Percentiles rank a stretch among this genome's conserved stretches.
Conservation (phyloP, 35 echinoderm and acorn worm species). For the Eucidaris tribuloides region DNA sequence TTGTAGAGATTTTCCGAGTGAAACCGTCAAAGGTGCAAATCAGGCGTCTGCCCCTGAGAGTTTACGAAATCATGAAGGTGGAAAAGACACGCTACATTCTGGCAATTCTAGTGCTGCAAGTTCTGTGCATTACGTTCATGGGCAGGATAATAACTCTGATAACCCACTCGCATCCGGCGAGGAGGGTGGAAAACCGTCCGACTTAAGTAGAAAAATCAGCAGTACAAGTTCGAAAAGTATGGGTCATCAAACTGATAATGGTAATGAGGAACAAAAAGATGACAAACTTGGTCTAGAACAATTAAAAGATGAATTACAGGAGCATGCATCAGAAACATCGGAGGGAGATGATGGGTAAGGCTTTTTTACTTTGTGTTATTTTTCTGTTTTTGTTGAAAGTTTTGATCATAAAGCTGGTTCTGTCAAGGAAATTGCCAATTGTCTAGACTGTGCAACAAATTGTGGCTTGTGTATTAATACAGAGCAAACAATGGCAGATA, state of each 20-base stretch:
- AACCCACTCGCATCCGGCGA: conserved; percentile 27
- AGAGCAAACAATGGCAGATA: too few relatives aligned
- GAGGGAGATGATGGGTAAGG: conserved; percentile 27
- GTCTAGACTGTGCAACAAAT: too few relatives aligned
- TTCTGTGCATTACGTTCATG: conserved; percentile 88
- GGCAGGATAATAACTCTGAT: conserved; percentile 35
- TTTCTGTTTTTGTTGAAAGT: too few relatives aligned
- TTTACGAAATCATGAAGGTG: conserved; percentile 46
- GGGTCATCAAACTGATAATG: background rate
- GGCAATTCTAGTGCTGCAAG: conserved; percentile 97
- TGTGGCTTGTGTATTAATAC: too few relatives aligned
- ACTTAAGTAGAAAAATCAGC: conserved; percentile 13
- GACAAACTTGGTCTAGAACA: conserved; percentile 15
- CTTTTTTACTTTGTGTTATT: too few relatives aligned
- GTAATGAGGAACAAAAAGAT: conserved; percentile 4
- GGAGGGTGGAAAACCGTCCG: background rate
- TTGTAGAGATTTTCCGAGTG: conserved; percentile 89
- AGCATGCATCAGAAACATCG: conserved; percentile 4
- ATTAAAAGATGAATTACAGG: conserved; percentile 9
- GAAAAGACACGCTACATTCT: conserved; percentile 74
- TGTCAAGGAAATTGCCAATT: too few relatives aligned
- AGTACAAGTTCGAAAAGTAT: conserved; percentile 1
- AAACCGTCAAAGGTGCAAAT: conserved; percentile 6
- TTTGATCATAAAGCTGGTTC: too few relatives aligned
- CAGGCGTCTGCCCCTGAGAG: conserved; percentile 18